Percentiles rank a stretch among this genome's conserved stretches.
Evolutionary conservation across 2,113 vertebrate species (phyloP).

Genomic region (Gopherus evgoodei): DNA sequence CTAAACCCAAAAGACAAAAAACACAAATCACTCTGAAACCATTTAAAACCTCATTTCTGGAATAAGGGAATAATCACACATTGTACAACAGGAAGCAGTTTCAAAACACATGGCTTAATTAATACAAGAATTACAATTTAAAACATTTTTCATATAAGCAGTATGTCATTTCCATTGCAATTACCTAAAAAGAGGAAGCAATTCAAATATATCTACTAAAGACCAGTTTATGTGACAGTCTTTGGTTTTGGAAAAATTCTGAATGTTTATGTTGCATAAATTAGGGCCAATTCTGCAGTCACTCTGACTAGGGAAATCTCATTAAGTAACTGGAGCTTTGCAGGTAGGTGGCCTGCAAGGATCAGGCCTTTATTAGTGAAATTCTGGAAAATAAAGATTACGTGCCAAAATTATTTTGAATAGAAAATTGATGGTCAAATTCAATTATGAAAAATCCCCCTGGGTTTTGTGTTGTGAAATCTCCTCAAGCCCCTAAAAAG

Average conservation of each 20-base stretch:
- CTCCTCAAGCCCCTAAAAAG: neutral
- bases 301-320: neutral
- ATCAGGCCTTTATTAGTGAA: neutral
- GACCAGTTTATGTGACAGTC: accelerated
- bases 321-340: neutral
- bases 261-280: neutral
- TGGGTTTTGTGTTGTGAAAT: neutral
- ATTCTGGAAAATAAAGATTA: neutral
- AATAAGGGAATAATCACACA: neutral
- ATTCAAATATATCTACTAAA: neutral
- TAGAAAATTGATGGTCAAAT: neutral
- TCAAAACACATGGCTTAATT: conserved; percentile 14
- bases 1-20: neutral
- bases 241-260: neutral
- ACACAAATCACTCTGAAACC: conserved; percentile 4
- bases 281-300: neutral
- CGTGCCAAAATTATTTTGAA: neutral
- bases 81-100: conserved; percentile 13
- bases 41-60: neutral
- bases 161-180: neutral
- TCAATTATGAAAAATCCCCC: neutral
- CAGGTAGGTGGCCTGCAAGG: accelerated
- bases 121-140: neutral
- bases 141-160: neutral
- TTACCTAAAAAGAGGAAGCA: neutral